A percentile compares a stretch with the other conserved stretches of the same genome.
phyloP scores from a whole-genome alignment of 1,140 invertebrate genomes.

The Andricus grossulariae region DNA sequence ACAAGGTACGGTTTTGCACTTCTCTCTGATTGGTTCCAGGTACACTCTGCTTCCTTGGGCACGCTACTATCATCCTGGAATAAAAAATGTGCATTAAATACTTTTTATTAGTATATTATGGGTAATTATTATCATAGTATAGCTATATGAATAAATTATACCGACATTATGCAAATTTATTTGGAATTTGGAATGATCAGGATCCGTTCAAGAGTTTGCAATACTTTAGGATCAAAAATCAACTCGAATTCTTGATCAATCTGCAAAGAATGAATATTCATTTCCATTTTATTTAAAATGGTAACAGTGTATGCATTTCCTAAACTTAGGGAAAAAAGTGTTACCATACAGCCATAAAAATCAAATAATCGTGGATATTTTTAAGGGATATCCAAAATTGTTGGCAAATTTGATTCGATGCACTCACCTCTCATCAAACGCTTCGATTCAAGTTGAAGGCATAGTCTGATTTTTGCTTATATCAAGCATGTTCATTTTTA shows the following conservation, averaged over 20 bases:
- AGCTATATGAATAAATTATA: too few species aligned
- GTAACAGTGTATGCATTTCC: neutral
- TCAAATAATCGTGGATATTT: neutral
- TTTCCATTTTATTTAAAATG: neutral
- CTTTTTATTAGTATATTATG: too few species aligned
- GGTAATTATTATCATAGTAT: too few species aligned
- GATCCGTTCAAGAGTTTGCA: neutral
- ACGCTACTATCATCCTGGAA: too few species aligned
- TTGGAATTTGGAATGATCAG: too few species aligned
- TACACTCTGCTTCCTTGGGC: too few species aligned
- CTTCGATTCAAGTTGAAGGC: neutral
- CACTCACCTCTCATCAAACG: neutral
- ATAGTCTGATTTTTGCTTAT: neutral
- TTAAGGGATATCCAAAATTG: neutral
- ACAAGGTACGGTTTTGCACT: too few species aligned
- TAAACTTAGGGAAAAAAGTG: neutral
- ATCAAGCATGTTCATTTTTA: neutral
- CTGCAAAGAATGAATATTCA: neutral
- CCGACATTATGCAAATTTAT: too few species aligned
- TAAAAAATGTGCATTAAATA: too few species aligned
- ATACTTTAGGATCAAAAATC: neutral
- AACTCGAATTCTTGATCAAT: conserved; percentile 3
- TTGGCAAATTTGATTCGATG: neutral
- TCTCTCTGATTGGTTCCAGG: too few species aligned
- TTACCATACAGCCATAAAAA: neutral